Percentiles rank a stretch among this genome's conserved stretches.
Conservation (phyloP, 1,140 invertebrate genomes). For the Caenorhabditis latens region DNA sequence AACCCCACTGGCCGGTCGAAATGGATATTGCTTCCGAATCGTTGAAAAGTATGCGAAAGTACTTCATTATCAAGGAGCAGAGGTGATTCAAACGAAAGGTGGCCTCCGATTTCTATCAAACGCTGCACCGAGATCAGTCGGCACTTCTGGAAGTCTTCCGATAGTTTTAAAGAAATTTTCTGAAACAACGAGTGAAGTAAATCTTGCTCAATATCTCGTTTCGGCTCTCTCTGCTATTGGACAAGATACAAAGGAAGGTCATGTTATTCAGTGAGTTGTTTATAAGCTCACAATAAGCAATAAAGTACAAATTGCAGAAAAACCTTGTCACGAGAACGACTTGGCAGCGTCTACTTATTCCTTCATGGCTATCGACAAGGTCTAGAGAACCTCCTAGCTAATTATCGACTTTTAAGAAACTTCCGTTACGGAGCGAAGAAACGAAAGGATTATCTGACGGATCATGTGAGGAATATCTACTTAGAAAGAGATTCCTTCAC, state of each 20-base stretch:
- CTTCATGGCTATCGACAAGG: neutral
- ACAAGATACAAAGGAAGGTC: neutral
- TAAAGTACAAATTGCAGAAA: neutral
- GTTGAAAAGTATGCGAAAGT: neutral
- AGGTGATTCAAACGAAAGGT: neutral
- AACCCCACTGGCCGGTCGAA: neutral
- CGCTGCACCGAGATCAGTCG: neutral
- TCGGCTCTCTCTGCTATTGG: neutral
- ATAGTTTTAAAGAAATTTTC: neutral
- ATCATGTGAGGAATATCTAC: neutral
- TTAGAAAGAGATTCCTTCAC: neutral
- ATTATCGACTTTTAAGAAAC: neutral
- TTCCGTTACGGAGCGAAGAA: slow-evolving; percentile 1
- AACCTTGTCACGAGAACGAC: neutral
- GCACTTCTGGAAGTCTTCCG: neutral
- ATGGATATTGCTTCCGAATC: slow-evolving; percentile 14
- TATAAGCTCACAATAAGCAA: too few species aligned
- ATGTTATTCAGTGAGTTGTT: neutral
- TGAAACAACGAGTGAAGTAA: neutral
- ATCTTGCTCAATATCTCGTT: neutral
- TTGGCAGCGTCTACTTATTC: neutral
- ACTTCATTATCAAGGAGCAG: neutral
- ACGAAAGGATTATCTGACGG: neutral
- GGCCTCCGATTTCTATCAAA: neutral
- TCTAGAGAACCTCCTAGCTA: neutral